Percentiles rank a stretch among this genome's conserved stretches.
Evolutionary conservation across 1,140 invertebrate species (phyloP).

Genomic region (Acromyrmex charruanus): DNA sequence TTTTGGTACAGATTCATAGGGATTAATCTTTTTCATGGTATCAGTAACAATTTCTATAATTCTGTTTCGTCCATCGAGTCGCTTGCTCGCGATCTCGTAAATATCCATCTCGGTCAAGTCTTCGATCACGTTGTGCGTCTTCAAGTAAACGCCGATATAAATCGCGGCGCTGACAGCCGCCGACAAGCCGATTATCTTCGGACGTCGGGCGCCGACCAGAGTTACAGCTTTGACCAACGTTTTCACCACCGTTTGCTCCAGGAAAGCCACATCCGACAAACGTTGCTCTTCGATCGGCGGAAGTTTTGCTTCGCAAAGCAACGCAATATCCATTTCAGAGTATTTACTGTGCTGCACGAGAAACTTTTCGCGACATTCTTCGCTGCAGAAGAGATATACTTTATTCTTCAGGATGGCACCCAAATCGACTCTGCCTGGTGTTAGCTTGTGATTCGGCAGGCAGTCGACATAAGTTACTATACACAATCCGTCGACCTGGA

Average conservation of each 20-base stretch:
- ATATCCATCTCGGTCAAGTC: slow-evolving; percentile 67
- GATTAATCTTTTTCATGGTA: slow-evolving; percentile 60
- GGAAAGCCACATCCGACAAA: slow-evolving; percentile 87
- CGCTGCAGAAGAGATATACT: slow-evolving; percentile 87
- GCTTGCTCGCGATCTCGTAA: slow-evolving; percentile 82
- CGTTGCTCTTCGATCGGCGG: slow-evolving; percentile 82
- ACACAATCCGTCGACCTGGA: slow-evolving; percentile 87
- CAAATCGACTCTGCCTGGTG: slow-evolving; percentile 82
- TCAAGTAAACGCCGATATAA: slow-evolving; percentile 87
- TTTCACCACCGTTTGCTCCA: slow-evolving; percentile 87
- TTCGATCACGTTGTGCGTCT: slow-evolving; percentile 84
- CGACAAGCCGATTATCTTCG: slow-evolving; percentile 87
- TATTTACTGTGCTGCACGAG: slow-evolving; percentile 84
- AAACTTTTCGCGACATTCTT: slow-evolving; percentile 86
- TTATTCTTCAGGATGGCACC: slow-evolving; percentile 84
- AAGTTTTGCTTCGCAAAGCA: slow-evolving; percentile 77
- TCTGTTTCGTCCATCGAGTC: slow-evolving; percentile 83
- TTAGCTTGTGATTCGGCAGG: slow-evolving; percentile 83
- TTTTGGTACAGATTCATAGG: not conserved
- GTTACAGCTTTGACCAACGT: slow-evolving; percentile 86
- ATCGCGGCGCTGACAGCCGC: slow-evolving; percentile 85
- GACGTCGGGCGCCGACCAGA: slow-evolving; percentile 84
- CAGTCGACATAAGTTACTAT: slow-evolving; percentile 87
- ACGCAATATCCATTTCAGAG: slow-evolving; percentile 82
- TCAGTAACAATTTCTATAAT: slow-evolving; percentile 73